phyloP scores from a whole-genome alignment of 1,140 invertebrate genomes.

The Thaumatotibia leucotreta region DNA sequence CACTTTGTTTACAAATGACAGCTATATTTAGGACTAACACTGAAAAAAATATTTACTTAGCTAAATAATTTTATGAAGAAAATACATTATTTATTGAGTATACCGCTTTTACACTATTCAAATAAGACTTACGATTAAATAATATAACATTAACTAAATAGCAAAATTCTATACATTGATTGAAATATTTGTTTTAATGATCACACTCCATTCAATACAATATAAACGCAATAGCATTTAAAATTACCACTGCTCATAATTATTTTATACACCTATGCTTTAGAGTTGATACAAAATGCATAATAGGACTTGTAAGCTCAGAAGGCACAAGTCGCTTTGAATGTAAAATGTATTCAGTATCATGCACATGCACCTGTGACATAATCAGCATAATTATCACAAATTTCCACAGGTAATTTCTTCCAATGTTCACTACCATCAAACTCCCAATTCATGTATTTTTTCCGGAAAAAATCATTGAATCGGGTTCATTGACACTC shows the following conservation, averaged over 20 bases:
- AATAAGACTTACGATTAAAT: not conserved
- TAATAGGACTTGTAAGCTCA: not conserved
- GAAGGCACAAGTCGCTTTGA: not conserved
- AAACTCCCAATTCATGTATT: constrained; percentile 54
- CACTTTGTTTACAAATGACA: not conserved
- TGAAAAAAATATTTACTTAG: too few species aligned
- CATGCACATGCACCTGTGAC: constrained; percentile 4
- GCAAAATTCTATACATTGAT: not conserved
- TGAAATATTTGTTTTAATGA: not conserved
- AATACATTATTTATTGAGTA: not conserved
- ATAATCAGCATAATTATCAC: not conserved
- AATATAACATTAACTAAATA: not conserved
- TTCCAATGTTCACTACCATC: not conserved
- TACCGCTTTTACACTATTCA: constrained; percentile 15
- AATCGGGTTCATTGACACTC: constrained; percentile 46
- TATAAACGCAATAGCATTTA: not conserved
- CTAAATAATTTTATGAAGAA: not conserved
- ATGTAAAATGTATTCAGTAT: not conserved
- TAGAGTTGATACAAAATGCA: not conserved
- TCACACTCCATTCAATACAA: not conserved
- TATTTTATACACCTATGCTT: not conserved
- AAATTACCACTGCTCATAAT: not conserved
- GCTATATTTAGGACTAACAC: not conserved
- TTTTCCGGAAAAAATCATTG: constrained; percentile 64
- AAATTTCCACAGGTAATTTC: not conserved